Evolutionary conservation across 2,113 vertebrate species (phyloP).

Genomic region (Cryptotis parvus): DNA sequence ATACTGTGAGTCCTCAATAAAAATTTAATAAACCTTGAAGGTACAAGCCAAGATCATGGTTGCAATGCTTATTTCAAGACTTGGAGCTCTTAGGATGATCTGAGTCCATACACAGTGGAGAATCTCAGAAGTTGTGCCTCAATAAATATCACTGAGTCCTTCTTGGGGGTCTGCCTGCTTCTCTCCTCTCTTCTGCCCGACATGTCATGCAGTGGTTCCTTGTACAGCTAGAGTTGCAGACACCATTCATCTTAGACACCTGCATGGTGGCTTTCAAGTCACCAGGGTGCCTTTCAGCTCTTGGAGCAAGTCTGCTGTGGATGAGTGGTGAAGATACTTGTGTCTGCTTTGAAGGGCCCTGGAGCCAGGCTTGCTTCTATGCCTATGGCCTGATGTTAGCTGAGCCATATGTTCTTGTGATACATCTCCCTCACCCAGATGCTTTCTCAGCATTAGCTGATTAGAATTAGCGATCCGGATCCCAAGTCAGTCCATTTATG

Average conservation of each 20-base stretch:
- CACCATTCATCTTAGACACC: background rate
- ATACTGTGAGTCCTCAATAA: background rate
- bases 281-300: background rate
- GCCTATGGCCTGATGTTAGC: background rate
- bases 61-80: background rate
- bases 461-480: constrained; percentile 8
- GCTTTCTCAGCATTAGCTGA: background rate
- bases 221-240: background rate
- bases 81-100: background rate
- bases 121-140: background rate
- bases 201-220: background rate
- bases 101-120: background rate
- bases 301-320: background rate
- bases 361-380: background rate
- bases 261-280: background rate
- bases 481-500: background rate
- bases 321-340: background rate
- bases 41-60: background rate
- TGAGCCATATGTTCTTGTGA: background rate
- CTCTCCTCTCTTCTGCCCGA: background rate
- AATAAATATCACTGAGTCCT: background rate
- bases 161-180: background rate
- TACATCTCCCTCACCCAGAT: background rate
- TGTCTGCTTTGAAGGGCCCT: background rate
- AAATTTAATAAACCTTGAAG: background rate